A percentile compares a stretch with the other conserved stretches of the same genome.
Conservation (phyloP, 2,888 invertebrate genomes). For the Mystacides longicornis region DNA sequence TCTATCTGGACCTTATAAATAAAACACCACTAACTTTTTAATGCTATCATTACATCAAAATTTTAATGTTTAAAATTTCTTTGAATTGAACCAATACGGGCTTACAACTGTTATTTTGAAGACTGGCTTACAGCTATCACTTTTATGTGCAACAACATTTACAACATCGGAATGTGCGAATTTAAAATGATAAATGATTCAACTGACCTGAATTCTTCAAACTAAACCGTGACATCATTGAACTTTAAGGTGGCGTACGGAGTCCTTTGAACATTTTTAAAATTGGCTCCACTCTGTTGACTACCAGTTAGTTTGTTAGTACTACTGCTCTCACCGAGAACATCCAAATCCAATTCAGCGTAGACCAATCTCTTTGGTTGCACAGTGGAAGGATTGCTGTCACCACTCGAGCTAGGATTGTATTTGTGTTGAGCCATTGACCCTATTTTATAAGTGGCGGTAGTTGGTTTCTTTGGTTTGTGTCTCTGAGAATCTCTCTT, state of each 20-base stretch:
- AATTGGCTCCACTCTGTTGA: conserved; percentile 7
- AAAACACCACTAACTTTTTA: no score
- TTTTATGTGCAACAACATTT: no score
- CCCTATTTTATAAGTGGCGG: conserved; percentile 22
- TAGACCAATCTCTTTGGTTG: conserved; percentile 48
- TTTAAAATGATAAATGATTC: no score
- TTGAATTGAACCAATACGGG: no score
- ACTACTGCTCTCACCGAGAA: conserved; percentile 51
- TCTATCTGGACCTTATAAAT: no score
- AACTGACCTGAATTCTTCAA: neutral
- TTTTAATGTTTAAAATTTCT: no score
- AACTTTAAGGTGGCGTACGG: conserved; percentile 60
- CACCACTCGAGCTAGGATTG: conserved; percentile 17
- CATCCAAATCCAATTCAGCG: conserved; percentile 49
- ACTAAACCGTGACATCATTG: conserved; percentile 46
- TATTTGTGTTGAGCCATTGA: conserved; percentile 22
- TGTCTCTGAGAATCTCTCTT: conserved; percentile 16
- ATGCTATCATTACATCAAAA: no score
- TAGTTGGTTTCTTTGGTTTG: conserved; percentile 9
- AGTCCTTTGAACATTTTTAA: conserved; percentile 38
- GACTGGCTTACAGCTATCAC: no score
- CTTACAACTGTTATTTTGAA: no score
- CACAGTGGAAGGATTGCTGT: conserved; percentile 26
- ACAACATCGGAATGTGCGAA: conserved; percentile 8
- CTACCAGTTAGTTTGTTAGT: conserved; percentile 37